Percentiles rank a stretch among this genome's conserved stretches.
Conservation (phyloP, 2,888 invertebrate genomes). For the Ophion ventricosus region DNA sequence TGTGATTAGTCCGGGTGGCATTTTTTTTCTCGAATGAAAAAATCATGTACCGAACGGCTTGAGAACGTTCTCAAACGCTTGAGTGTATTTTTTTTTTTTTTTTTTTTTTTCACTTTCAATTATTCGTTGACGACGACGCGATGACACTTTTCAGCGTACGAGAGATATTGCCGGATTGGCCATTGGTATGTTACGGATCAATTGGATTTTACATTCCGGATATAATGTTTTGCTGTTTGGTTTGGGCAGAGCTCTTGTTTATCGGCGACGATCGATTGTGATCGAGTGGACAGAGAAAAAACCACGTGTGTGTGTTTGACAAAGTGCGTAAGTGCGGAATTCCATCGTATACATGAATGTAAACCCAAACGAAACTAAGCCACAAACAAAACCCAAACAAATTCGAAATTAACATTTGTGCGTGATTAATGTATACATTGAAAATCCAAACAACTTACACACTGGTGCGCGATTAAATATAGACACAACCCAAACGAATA, state of each 20-base stretch:
- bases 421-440: too few species aligned
- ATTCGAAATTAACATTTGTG: too few species aligned
- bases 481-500: too few species aligned
- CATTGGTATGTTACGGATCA: background rate
- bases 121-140: background rate
- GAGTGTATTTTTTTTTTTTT: background rate
- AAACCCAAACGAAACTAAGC: too few species aligned
- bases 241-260: background rate
- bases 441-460: too few species aligned
- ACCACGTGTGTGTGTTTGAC: constrained; percentile 32
- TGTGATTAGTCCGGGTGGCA: background rate
- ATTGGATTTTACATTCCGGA: background rate
- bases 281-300: constrained; percentile 35
- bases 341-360: too few species aligned
- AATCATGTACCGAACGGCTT: too few species aligned
- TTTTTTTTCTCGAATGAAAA: background rate
- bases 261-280: background rate
- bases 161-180: background rate
- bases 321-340: constrained; percentile 11
- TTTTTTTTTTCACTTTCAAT: too few species aligned
- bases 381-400: too few species aligned
- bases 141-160: background rate
- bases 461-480: too few species aligned
- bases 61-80: background rate
- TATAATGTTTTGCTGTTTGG: background rate